phyloP scores from a whole-genome alignment of 2,797 vertebrate genomes.

The Amniataba percoides region DNA sequence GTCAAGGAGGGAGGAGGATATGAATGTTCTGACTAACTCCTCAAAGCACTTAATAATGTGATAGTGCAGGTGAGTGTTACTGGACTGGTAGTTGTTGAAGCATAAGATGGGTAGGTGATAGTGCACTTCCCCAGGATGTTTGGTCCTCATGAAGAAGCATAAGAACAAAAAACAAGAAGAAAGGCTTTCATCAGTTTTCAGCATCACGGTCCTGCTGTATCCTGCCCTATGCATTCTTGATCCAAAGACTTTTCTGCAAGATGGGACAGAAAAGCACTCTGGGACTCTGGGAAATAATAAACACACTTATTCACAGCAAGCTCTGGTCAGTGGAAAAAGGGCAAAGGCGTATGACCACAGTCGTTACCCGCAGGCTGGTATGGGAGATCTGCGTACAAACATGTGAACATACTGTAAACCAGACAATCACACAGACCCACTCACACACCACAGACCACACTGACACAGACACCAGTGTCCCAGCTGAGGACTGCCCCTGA shows the following conservation, averaged over 20 bases:
- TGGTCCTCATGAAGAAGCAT: not conserved
- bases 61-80: too few relatives aligned
- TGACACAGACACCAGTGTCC: constrained; percentile 45
- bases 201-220: not conserved
- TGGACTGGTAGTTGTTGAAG: too few relatives aligned
- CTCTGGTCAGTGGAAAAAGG: constrained; percentile 41
- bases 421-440: constrained; percentile 44
- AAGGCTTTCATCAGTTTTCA: not conserved
- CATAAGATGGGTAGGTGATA: too few relatives aligned
- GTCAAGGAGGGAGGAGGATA: too few relatives aligned
- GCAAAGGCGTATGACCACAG: constrained; percentile 24
- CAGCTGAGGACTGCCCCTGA: constrained; percentile 22
- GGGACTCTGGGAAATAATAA: constrained; percentile 24
- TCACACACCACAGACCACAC: constrained; percentile 61
- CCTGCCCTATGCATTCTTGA: constrained; percentile 5
- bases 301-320: constrained; percentile 42
- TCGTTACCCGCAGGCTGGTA: constrained; percentile 12
- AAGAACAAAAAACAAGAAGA: not conserved
- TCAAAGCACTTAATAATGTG: too few relatives aligned
- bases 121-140: not conserved
- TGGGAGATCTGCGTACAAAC: constrained; percentile 21
- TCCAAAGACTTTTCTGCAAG: not conserved
- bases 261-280: constrained; percentile 15
- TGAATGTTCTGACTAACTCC: too few relatives aligned
- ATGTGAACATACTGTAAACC: constrained; percentile 35